phyloP scores from a whole-genome alignment of 2,797 vertebrate species.

The Propithecus perrieri region DNA sequence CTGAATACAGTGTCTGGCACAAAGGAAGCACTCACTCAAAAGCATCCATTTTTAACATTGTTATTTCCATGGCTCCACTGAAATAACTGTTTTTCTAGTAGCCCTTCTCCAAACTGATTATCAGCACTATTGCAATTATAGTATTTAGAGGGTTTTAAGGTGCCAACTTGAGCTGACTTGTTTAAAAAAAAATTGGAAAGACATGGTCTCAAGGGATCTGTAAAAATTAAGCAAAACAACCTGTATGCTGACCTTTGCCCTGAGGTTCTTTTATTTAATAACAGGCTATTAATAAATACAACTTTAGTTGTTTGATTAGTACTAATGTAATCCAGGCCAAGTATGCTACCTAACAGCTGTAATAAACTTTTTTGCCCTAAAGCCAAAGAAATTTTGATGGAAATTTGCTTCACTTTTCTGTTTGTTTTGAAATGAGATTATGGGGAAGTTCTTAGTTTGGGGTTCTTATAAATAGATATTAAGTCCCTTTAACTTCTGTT shows the following conservation, averaged over 20 bases:
- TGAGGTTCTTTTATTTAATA: slow-evolving; percentile 57
- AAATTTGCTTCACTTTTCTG: slow-evolving; percentile 29
- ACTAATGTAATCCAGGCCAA: slow-evolving; percentile 24
- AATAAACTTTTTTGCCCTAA: neutral
- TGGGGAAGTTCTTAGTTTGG: slow-evolving; percentile 28
- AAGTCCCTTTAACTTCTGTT: slow-evolving; percentile 24
- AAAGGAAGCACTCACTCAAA: slow-evolving; percentile 16
- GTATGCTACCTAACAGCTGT: neutral
- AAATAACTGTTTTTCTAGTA: slow-evolving; percentile 39
- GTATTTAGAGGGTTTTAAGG: slow-evolving; percentile 37
- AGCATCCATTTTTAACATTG: neutral
- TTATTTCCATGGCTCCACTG: neutral
- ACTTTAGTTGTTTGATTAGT: slow-evolving; percentile 33
- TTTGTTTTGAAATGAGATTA: slow-evolving; percentile 44
- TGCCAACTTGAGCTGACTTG: neutral
- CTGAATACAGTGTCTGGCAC: slow-evolving; percentile 25
- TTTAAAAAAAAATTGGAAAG: slow-evolving; percentile 16
- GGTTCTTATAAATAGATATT: slow-evolving; percentile 21
- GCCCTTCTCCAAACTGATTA: neutral
- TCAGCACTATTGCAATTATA: slow-evolving; percentile 29
- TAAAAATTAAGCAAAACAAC: slow-evolving; percentile 58
- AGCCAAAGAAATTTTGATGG: neutral
- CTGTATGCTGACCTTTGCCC: slow-evolving; percentile 61
- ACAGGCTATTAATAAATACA: slow-evolving; percentile 56
- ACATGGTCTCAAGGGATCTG: slow-evolving; percentile 4